A percentile compares a stretch with the other conserved stretches of the same genome.
phyloP scores from a whole-genome alignment of 2,797 vertebrate species.

The Lacerta viridis region DNA sequence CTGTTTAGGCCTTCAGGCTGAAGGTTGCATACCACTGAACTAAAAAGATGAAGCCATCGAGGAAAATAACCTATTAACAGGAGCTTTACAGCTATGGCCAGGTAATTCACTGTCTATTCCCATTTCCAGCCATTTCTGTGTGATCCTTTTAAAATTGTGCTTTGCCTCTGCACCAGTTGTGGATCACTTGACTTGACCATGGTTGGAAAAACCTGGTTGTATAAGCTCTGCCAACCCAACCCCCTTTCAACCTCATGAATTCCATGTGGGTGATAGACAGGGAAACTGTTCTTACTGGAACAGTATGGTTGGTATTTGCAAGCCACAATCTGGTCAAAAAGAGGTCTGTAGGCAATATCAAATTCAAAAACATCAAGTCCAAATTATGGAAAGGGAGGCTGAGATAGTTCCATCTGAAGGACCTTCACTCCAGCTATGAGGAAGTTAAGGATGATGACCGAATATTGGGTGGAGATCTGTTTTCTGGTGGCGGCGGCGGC shows the following conservation, averaged over 20 bases:
- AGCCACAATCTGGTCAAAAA: neutral
- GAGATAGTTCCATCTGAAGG: neutral
- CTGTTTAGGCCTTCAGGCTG: too few species aligned
- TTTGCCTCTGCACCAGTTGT: neutral
- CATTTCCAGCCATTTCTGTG: too few species aligned
- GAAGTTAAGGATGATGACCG: conserved; percentile 41
- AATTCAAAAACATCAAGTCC: rapidly evolving
- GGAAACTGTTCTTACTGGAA: too few species aligned
- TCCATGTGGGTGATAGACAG: neutral
- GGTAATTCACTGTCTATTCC: neutral
- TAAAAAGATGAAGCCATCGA: too few species aligned
- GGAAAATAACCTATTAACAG: neutral
- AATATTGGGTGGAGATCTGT: rapidly evolving
- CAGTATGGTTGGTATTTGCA: neutral
- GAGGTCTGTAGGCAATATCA: rapidly evolving
- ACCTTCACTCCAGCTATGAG: neutral
- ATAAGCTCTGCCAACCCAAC: neutral
- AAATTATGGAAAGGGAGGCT: neutral
- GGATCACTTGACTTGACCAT: neutral
- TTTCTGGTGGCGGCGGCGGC: rapidly evolving
- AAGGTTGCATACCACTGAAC: too few species aligned
- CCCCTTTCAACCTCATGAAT: neutral
- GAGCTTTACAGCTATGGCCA: neutral
- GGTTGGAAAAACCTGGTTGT: neutral
- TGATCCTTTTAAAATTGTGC: neutral